Conservation (phyloP, 2,113 vertebrate genomes). For the Zapornia atra region DNA sequence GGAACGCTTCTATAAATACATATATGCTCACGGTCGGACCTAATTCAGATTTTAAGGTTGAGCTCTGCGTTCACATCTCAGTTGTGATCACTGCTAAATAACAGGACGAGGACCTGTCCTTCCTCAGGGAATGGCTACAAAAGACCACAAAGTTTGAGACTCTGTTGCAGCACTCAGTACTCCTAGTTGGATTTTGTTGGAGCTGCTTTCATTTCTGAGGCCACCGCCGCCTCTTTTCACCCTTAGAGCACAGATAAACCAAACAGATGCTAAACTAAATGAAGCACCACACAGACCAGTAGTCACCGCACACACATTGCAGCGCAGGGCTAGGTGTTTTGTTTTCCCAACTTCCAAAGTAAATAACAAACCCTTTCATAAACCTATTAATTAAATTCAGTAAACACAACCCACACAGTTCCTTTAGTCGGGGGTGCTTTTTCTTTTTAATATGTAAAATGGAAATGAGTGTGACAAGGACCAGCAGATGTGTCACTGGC, state of each 20-base stretch:
- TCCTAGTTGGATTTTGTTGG: background rate
- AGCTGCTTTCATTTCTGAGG: background rate
- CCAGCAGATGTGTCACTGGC: background rate
- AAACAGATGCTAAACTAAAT: constrained; percentile 8
- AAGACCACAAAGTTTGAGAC: background rate
- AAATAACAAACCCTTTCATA: constrained; percentile 24
- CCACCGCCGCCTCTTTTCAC: background rate
- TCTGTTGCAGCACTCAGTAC: background rate
- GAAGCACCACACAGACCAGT: background rate
- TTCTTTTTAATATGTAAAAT: background rate
- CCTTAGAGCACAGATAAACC: background rate
- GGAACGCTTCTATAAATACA: background rate
- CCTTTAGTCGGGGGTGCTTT: background rate
- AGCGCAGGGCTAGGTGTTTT: background rate
- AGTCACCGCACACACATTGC: background rate
- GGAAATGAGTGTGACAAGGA: background rate
- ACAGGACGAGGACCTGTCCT: background rate
- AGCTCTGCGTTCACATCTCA: fast-evolving
- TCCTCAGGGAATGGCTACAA: fast-evolving
- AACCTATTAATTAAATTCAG: constrained; percentile 21
- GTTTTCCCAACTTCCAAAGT: background rate
- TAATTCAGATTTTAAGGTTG: no score
- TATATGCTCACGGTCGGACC: fast-evolving
- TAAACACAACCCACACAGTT: background rate
- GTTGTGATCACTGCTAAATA: background rate